Conservation (phyloP, 2,888 invertebrate genomes). For the Nomada ferruginata region DNA sequence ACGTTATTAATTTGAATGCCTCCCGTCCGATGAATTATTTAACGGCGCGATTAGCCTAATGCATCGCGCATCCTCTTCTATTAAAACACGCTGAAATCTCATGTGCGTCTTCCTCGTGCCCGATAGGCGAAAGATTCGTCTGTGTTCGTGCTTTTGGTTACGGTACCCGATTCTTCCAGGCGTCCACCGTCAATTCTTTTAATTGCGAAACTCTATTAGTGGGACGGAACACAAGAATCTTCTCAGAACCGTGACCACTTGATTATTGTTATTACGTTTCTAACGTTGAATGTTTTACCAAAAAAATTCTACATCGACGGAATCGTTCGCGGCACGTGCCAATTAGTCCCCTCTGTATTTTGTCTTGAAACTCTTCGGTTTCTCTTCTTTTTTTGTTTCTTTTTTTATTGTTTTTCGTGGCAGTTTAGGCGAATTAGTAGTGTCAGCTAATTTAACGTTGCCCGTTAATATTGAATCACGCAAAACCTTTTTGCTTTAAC, state of each 20-base stretch:
- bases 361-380: not conserved
- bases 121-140: slow-evolving; percentile 17
- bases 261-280: slow-evolving; percentile 63
- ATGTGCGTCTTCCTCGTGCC: slow-evolving; percentile 18
- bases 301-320: slow-evolving; percentile 22
- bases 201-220: slow-evolving; percentile 52
- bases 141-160: slow-evolving; percentile 46
- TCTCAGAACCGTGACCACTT: slow-evolving; percentile 51
- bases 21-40: slow-evolving; percentile 75
- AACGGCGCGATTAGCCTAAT: slow-evolving; percentile 72
- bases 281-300: slow-evolving; percentile 22
- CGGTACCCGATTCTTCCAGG: slow-evolving; percentile 11
- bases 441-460: too few relatives aligned
- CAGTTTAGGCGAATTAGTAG: not conserved
- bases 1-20: slow-evolving; percentile 75
- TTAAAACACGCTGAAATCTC: slow-evolving; percentile 16
- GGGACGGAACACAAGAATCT: slow-evolving; percentile 34
- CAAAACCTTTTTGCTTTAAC: not conserved
- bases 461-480: not conserved
- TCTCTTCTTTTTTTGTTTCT: not conserved
- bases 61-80: slow-evolving; percentile 55
- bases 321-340: slow-evolving; percentile 48
- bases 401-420: too few relatives aligned
- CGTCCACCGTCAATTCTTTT: slow-evolving; percentile 46
- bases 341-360: slow-evolving; percentile 39